Percentiles rank a stretch among this genome's conserved stretches.
Evolutionary conservation across 1,140 invertebrate species (phyloP).

Genomic region (Hetaerina americana): DNA sequence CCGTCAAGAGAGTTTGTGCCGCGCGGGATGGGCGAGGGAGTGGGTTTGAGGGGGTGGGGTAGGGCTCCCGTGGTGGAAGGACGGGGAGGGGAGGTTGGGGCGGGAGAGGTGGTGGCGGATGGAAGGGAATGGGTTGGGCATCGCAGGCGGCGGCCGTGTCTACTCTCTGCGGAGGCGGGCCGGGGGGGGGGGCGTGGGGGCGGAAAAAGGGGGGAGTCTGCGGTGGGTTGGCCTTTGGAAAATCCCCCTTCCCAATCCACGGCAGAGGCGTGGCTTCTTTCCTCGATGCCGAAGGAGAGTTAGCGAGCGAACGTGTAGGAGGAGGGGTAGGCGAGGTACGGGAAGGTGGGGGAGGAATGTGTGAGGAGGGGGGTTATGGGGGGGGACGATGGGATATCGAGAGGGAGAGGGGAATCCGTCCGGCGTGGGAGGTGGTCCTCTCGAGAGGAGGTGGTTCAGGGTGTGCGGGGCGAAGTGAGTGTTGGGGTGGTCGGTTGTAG

Average conservation of each 20-base stretch:
- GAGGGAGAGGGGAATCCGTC: too few species aligned
- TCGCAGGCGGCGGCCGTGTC: not conserved
- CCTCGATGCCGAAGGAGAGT: not conserved
- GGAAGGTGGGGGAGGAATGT: too few species aligned
- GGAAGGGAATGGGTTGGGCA: not conserved
- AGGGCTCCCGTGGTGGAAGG: too few species aligned
- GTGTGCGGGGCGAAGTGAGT: not conserved
- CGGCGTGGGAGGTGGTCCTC: not conserved
- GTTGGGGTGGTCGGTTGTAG: not conserved
- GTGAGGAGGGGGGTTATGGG: too few species aligned
- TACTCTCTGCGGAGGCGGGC: not conserved
- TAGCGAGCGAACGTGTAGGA: not conserved
- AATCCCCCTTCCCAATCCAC: not conserved
- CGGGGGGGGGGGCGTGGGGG: not conserved
- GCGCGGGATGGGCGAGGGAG: too few species aligned
- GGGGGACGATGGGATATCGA: too few species aligned
- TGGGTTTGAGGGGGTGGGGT: too few species aligned
- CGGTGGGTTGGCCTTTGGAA: not conserved
- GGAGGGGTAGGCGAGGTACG: too few species aligned
- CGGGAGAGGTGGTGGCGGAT: not conserved
- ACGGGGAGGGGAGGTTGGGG: not conserved
- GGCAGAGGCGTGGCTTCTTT: not conserved
- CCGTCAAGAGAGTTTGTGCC: too few species aligned
- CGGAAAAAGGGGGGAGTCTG: not conserved
- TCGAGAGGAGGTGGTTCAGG: not conserved